Base-by-base conservation (phyloP, 1,140 invertebrate genomes). In the Papilio glaucus region DNA sequence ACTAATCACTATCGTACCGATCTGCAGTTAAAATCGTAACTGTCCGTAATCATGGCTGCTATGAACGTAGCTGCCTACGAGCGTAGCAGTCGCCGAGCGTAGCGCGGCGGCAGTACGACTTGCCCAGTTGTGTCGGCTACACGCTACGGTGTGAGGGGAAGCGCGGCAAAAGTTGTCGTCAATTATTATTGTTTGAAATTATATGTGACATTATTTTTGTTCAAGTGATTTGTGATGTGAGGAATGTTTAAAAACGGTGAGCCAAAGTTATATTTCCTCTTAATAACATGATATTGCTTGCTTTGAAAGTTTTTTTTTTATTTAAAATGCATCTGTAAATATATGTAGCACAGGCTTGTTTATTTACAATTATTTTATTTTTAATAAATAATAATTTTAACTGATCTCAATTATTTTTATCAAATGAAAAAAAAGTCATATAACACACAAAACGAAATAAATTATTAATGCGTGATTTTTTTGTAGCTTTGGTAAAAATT, bases 121-220 rank as follows among this genome's bases (percentile, higher is more conserved):
- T 38, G 33, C n/a, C 33, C 62, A 39, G 15, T 65, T 33, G 62
- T 39, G 62, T 65, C 18, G 62, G 37, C 62, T 38, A 39, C 62
- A 65, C 62, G 62, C 62, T 65, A 62, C 60, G 12, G 33, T 37
- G 62, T 15, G 37, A 18, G 39, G 15, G n/a, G 18, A 65, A 65
- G n/a, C 62, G 62, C 62, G 62, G 37, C 18, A 65, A 65, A 65
- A 65, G 62, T 65, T 65, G 18, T 9, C 62, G 62, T 9, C 8
- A 41, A 12, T 38, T n/a, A n/a, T n/a, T 63, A 63, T 37, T 39
- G 9, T n/a, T 37, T 15, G 15, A 33, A 61, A 33, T 33, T 12
- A 15, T 61, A 37, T 15, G 24, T 61, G 29, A 61, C 8, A 61
- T 33, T 33, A 3, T 15, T 65, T 65, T 65, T 33, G 39, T 39